Percentiles rank a stretch among this genome's conserved stretches.
phyloP scores from a whole-genome alignment of 2,888 invertebrate genomes.

The Exephanes ischioxanthus region DNA sequence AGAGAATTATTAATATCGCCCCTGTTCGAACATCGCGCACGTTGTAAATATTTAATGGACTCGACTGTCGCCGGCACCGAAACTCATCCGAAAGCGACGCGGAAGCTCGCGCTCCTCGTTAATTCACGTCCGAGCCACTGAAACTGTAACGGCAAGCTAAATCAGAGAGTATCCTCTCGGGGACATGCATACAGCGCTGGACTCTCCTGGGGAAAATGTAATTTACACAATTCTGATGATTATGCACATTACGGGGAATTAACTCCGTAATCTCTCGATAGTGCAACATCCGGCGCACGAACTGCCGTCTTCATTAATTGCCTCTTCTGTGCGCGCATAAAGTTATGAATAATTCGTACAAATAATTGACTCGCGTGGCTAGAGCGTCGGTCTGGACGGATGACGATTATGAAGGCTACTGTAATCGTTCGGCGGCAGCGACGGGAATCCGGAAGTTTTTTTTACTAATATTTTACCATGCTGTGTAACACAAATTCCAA shows the following conservation, averaged over 20 bases:
- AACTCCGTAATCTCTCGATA: conserved; percentile 5
- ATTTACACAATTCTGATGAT: conserved; percentile 19
- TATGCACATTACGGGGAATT: conserved; percentile 18
- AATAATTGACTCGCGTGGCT: not conserved
- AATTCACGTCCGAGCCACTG: conserved; percentile 17
- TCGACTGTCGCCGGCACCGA: not conserved
- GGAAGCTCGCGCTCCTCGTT: conserved; percentile 6
- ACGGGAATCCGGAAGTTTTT: not conserved
- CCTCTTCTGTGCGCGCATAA: not conserved
- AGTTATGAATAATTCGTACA: not conserved
- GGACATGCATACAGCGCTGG: conserved; percentile 2
- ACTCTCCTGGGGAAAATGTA: not conserved
- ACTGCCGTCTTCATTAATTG: not conserved
- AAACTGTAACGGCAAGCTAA: conserved; percentile 2
- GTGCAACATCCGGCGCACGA: not conserved
- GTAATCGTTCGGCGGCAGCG: too few species aligned
- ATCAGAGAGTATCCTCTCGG: conserved; percentile 13
- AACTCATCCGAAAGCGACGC: not conserved
- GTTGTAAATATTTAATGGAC: conserved; percentile 34
- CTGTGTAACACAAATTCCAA: not conserved
- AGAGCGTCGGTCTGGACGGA: too few species aligned
- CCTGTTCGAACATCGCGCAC: too few species aligned
- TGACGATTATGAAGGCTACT: too few species aligned
- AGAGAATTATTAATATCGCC: too few species aligned
- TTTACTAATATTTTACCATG: not conserved